phyloP scores from a whole-genome alignment of 2,113 vertebrate species.

The Eulemur rufifrons region DNA sequence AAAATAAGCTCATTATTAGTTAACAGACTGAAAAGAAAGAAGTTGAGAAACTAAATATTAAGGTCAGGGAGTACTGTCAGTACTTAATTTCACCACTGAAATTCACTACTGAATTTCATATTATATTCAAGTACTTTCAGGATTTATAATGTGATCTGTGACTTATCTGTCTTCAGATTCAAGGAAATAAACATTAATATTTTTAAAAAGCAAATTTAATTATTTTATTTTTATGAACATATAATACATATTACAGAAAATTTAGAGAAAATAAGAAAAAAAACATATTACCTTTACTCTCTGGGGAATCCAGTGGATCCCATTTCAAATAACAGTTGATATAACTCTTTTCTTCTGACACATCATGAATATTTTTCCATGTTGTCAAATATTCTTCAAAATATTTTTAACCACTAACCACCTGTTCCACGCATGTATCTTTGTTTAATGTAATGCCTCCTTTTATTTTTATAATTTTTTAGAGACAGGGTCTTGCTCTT shows the following conservation, averaged over 20 bases:
- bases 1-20: neutral
- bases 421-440: neutral
- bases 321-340: neutral
- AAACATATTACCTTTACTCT: neutral
- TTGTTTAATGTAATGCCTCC: neutral
- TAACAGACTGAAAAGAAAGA: slow-evolving; percentile 36
- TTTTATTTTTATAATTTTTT: too few species aligned
- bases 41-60: slow-evolving; percentile 35
- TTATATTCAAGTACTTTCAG: neutral
- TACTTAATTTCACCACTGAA: slow-evolving; percentile 17
- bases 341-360: neutral
- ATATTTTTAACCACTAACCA: neutral
- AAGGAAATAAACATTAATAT: neutral
- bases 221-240: slow-evolving; percentile 23
- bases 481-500: too few species aligned
- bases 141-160: neutral
- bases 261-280: slow-evolving; percentile 34
- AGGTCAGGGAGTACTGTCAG: neutral
- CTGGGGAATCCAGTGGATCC: neutral
- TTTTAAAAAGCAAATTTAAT: neutral
- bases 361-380: neutral
- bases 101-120: neutral
- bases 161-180: slow-evolving; percentile 38
- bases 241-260: neutral
- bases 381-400: slow-evolving; percentile 6